Conservation (phyloP, 2,888 invertebrate species). For the Cheilosia vernalis region DNA sequence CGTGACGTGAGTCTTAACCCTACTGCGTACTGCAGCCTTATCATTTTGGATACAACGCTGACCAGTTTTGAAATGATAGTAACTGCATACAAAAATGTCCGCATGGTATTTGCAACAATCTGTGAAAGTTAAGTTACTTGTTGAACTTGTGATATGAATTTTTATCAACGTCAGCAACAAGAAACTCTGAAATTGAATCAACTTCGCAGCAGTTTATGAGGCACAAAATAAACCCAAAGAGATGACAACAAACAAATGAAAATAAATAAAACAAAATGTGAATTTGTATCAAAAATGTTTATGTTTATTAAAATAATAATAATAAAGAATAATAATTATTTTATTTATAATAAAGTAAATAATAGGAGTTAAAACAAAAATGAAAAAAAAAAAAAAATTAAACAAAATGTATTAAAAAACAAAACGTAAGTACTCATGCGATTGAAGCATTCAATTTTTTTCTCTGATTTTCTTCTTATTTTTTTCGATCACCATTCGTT, state of each 20-base stretch:
- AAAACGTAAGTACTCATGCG: conserved; percentile 75
- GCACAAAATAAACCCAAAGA: not conserved
- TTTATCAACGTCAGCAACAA: too few species aligned
- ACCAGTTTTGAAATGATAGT: too few species aligned
- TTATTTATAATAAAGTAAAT: conserved; percentile 64
- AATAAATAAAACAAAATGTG: conserved; percentile 40
- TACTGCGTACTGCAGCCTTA: too few species aligned
- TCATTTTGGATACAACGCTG: too few species aligned
- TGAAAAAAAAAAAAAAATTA: conserved; percentile 55
- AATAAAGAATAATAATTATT: conserved; percentile 73
- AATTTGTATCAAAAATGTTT: conserved; percentile 72
- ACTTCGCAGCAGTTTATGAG: not conserved
- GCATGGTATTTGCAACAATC: too few species aligned
- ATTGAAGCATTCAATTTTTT: conserved; percentile 63
- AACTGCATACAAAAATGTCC: too few species aligned
- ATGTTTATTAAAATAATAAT: conserved; percentile 75
- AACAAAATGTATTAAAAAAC: conserved; percentile 50
- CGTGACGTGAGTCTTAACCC: too few species aligned
- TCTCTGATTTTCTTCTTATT: conserved; percentile 23
- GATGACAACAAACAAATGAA: conserved; percentile 6
- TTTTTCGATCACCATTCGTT: conserved; percentile 24
- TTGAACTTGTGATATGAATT: too few species aligned
- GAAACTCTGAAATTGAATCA: not conserved
- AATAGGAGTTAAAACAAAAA: conserved; percentile 73
- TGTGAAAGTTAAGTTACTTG: too few species aligned